Evolutionary conservation across 2,888 invertebrate genomes (phyloP), one percentile per base, ranked within the genome.

Genomic region (Sepiola atlantica): DNA sequence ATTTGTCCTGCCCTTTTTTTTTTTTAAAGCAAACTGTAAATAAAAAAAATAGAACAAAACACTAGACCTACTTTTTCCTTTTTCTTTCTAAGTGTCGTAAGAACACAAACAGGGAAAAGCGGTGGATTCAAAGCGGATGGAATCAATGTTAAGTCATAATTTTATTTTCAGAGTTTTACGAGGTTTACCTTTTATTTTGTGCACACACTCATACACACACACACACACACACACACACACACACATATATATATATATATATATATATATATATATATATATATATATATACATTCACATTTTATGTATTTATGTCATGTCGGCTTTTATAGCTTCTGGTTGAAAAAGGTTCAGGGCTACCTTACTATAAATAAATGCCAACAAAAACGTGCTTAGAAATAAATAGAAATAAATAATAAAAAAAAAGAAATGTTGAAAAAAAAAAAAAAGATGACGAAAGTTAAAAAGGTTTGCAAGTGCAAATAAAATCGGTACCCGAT

Each of bases 391-490:
- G 16, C 77, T 77, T n/a, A 32, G 77, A 77, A 77, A 77, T 77
- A 32, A 8, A n/a, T 32, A 77, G 77, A 77, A n/a, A n/a, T n/a
- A n/a, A n/a, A n/a, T n/a, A n/a, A n/a, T n/a, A n/a, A n/a, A n/a
- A n/a, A 32, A 77, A 77, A 2, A 45, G 18, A 77, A n/a, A n/a
- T 77, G 32, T n/a, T 77, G 16, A 32, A 77, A 32, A 77, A 77
- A 4, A 14, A 14, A n/a, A 77, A n/a, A 77, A 77, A 45, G 8
- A 45, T 45, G 2, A 45, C 45, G 45, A 45, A 77, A 77, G 32
- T 77, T 77, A 77, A 77, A n/a, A 77, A n/a, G 77, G 77, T 77
- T 77, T 77, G 77, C n/a, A 16, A 77, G 77, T 77, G 77, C 77
- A 32, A n/a, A 77, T 77, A n/a, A 77, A 32, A 18, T 77, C 32